Conservation (phyloP, 1,140 invertebrate genomes). For the Zaprionus capensis region DNA sequence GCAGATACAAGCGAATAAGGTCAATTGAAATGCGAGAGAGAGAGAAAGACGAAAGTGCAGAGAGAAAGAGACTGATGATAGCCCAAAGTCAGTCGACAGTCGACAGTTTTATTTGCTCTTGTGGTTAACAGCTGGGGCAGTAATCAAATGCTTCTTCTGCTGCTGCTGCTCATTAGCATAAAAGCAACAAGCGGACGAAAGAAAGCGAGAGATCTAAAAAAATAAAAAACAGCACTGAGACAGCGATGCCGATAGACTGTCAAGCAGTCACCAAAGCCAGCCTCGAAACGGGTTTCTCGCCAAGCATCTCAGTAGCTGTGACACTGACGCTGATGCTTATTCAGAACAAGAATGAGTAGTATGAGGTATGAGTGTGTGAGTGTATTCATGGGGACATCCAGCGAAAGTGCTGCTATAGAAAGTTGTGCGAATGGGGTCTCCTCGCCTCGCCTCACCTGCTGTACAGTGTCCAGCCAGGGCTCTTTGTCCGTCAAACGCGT, state of each 20-base stretch:
- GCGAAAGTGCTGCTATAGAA: slow-evolving; percentile 81
- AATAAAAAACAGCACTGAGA: neutral
- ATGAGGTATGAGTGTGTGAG: slow-evolving; percentile 1
- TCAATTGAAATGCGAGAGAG: slow-evolving; percentile 57
- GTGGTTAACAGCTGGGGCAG: slow-evolving; percentile 60
- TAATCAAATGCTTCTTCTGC: slow-evolving; percentile 41
- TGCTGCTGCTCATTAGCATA: slow-evolving; percentile 37
- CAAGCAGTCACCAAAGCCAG: slow-evolving; percentile 42
- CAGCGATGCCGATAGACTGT: slow-evolving; percentile 3
- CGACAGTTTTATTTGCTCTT: slow-evolving; percentile 63
- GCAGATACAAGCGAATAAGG: slow-evolving; percentile 65
- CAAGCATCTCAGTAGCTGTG: neutral
- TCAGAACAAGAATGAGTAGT: slow-evolving; percentile 72
- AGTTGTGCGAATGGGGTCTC: slow-evolving; percentile 52
- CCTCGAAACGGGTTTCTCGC: slow-evolving; percentile 45
- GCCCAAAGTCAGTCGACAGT: slow-evolving; percentile 56
- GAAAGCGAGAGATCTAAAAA: slow-evolving; percentile 4
- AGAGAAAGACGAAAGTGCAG: slow-evolving; percentile 33
- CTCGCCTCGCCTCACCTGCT: neutral
- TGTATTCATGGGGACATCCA: slow-evolving; percentile 50
- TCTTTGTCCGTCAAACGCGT: slow-evolving; percentile 4
- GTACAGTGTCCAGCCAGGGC: slow-evolving; percentile 20
- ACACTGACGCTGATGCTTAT: slow-evolving; percentile 42
- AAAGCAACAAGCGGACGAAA: slow-evolving; percentile 12
- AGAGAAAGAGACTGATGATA: slow-evolving; percentile 7